Evolutionary conservation across 2,888 invertebrate genomes (phyloP), one percentile per base, ranked within the genome.

Genomic region (Ommatoiulus sabulosus): DNA sequence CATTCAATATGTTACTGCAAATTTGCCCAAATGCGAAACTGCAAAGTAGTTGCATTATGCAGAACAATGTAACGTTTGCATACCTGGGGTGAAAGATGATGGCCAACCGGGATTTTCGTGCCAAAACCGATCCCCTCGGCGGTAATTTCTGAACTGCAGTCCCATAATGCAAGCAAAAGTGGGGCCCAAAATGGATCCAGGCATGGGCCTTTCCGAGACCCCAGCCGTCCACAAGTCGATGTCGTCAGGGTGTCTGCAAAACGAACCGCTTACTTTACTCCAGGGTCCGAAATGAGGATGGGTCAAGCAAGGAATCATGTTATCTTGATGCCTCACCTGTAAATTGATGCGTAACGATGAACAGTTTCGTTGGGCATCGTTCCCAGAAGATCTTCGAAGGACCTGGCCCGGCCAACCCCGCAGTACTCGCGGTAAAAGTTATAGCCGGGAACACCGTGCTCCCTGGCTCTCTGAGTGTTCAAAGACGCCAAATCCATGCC

Each of bases 221-320:
- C 98, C 98, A 87, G 97, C 98, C 24, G 97, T 97, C 97, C 98
- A 98, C 88, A 98, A 94, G 94, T 98, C 98, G 86, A 98, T 97
- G 92, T 98, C 98, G 89, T 96, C 94, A 1, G 97, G 97, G 92
- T 97, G 96, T 90, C 96, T 96, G n/a, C 86, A 35, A 15, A 86
- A 80, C 1, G 2, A 80, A 6, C 52, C 12, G 35, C 46, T 10
- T 44, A 44, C 1, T 4, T 46, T 46, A 24, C 5, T n/a, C 44
- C 46, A 86, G 15, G 15, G 46, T 44, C 15, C 12, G 3, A 15
- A 44, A 86, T 17, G 4, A 86, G 24, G 86, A 17, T 46, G 0
- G 43, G 3, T 86, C 46, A 86, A n/a, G 2, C n/a, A n/a, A n/a
- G n/a, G 3, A 63, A 3, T 87, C 44, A 44, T 24, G 15, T 15